Evolutionary conservation across 2,888 invertebrate species (phyloP), one percentile per base, ranked within the genome.

Genomic region (Corbicula japonica): DNA sequence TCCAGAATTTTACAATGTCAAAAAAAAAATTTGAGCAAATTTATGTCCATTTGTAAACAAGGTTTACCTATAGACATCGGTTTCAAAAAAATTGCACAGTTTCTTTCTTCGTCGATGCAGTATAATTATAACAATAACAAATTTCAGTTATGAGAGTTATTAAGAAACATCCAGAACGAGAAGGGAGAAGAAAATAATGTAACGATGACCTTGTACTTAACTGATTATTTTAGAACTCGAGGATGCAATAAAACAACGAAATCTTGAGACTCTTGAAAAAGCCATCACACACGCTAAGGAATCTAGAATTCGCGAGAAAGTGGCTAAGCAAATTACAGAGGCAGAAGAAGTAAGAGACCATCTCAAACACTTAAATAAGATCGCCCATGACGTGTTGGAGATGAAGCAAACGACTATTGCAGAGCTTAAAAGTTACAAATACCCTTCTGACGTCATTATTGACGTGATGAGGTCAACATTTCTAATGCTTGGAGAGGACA

Each of bases 331-430:
- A 12, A 84, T 86, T 8, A 71, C 80, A 12, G 83, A 87, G 56
- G 86, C 87, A 1, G 85, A 88, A 62, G 84, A 84, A 10, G 65
- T 87, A 8, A 56, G 82, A 15, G 70, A 86, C 6, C 86, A 88
- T 41, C 78, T 88, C 38, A 58, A 61, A 30, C 76, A 80, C 28
- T 73, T 88, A 30, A 73, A 86, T 65, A 68, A 74, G 12, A 84
- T 84, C 61, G 79, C 86, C 2, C 86, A 87, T 58, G 83, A 86
- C 18, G 69, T 88, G 12, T 76, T 88, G 15, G 80, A 84, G 44
- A 86, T 88, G 85, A 84, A 85, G 38, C 86, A 85, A 56, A 21
- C 87, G 28, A 87, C 87, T 0, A 83, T 88, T 56, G 74, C 87
- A 0, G 88, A 88, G 61, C 58, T 88, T n/a, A 75, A 72, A n/a